phyloP scores from a whole-genome alignment of 2,797 vertebrate genomes.

The Bradypus variegatus region DNA sequence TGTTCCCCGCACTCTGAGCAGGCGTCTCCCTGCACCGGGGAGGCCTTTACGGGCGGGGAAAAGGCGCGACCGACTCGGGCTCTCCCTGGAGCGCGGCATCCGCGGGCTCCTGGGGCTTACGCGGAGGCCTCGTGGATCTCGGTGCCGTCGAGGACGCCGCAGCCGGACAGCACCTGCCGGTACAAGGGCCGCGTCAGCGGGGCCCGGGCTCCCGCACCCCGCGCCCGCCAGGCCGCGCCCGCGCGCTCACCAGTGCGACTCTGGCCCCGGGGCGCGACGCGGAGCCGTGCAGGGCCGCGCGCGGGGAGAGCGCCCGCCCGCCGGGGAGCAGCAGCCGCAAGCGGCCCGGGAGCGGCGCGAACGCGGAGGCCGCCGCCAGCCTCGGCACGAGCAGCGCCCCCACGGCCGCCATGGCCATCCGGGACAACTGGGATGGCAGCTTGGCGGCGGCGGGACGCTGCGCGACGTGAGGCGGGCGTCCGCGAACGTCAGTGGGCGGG shows the following conservation, averaged over 20 bases:
- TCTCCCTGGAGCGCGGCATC: no score
- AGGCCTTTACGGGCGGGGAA: no score
- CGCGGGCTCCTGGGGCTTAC: conserved; percentile 70
- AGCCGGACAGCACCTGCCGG: conserved; percentile 83
- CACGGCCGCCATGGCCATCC: neutral
- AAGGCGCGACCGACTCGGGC: no score
- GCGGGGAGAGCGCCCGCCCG: neutral
- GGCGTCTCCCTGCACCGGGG: no score
- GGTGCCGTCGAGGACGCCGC: conserved; percentile 85
- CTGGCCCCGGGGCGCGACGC: conserved; percentile 45
- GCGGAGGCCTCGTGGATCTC: conserved; percentile 88
- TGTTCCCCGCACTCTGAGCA: no score
- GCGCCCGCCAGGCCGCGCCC: neutral
- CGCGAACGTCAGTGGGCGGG: accelerated
- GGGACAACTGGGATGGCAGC: accelerated
- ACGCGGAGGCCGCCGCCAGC: neutral
- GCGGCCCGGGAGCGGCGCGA: neutral
- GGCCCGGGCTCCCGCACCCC: neutral
- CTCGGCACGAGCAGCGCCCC: neutral
- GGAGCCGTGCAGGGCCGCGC: conserved; percentile 65
- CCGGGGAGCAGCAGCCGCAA: neutral
- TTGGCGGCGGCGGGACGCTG: neutral
- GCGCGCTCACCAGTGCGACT: conserved; percentile 74
- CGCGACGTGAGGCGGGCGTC: neutral
- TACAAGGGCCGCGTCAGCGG: neutral